Base-by-base conservation (phyloP, 35 echinoderm and acorn worm genomes). In the Apostichopus japonicus region DNA sequence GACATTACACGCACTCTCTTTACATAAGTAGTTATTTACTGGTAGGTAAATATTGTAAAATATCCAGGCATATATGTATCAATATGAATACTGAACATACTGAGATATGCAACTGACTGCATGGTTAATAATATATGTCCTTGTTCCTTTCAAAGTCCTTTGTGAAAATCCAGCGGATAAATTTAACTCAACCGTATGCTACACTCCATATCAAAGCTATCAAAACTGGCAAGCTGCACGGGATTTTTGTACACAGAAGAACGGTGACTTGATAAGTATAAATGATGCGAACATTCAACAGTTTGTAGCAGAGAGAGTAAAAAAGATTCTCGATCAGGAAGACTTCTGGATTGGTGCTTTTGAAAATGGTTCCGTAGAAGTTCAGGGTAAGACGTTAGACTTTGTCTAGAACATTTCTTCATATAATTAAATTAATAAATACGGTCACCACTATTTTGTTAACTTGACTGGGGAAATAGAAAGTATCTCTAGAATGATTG, bases 341-440 rank as follows among this genome's bases (percentile, higher is more conserved):
- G 79, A 82, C 44, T 82, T 82, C 44, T 82, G 79, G 79, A 82
- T 82, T 82, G 79, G 79, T 4, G 79, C 24, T 11, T 19, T 14
- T 8, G 79, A 17, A 19, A 54, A 82, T 33, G 14, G 7, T 44
- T 44, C 33, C 33, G 33, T 44, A 44, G 33, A 44, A 44, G 33
- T 44, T 44, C 33, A 44, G 33, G 33, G 33, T 44, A 44, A 44
- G 33, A 44, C 33, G 33, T 44, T 44, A 44, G 33, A 44, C 33
- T 44, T 44, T 44, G 23, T 10, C 8, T 22, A 6, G 22, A 22
- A 78, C 23, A 5, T 4, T 22, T 19, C 23, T 11, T 24, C 6
- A 78, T 15, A 6, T 78, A 78, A 78, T 22, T 24, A 78, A 24
- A 10, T 23, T 8, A 78, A 33, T 78, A 13, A 5, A 24, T 10